phyloP scores from a whole-genome alignment of 30 jellyfish, hydroid and myxozoan genomes.

The Nemopilema nomurai region DNA sequence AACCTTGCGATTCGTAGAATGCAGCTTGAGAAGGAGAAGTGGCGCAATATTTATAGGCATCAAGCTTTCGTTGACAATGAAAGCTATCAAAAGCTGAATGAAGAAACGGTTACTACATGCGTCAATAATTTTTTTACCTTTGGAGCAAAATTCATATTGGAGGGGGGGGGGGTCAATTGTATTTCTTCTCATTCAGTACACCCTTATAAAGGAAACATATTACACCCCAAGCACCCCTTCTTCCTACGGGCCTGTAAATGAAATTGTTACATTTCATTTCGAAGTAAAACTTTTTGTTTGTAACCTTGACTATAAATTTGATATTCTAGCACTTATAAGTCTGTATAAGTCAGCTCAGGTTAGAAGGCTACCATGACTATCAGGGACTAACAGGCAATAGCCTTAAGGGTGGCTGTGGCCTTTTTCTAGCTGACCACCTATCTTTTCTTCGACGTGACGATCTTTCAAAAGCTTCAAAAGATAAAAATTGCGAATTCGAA shows the following conservation, averaged over 20 bases:
- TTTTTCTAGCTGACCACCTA: slow-evolving; percentile 16
- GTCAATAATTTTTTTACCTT: background rate
- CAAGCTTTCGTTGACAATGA: background rate
- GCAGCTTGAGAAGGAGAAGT: background rate
- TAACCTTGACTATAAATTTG: background rate
- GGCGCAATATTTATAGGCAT: background rate
- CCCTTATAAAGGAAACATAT: no score
- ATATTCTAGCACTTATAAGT: background rate
- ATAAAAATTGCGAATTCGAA: slow-evolving; percentile 6
- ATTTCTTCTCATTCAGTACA: no score
- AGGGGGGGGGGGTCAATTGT: no score
- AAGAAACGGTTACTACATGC: background rate
- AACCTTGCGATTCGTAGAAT: background rate
- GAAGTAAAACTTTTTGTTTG: no score
- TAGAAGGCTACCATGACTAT: slow-evolving; percentile 18
- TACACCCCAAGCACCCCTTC: no score
- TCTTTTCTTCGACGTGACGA: slow-evolving; percentile 4
- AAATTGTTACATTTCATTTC: no score
- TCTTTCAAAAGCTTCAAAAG: slow-evolving; percentile 1
- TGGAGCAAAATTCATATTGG: no score
- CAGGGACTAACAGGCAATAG: slow-evolving; percentile 6
- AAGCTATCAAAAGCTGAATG: background rate
- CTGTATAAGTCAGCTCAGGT: background rate
- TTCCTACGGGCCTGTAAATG: no score
- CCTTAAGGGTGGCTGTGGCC: slow-evolving; percentile 27